Percentiles rank a stretch among this genome's conserved stretches.
Evolutionary conservation across 2,113 vertebrate species (phyloP).

Genomic region (Hipposideros armiger): DNA sequence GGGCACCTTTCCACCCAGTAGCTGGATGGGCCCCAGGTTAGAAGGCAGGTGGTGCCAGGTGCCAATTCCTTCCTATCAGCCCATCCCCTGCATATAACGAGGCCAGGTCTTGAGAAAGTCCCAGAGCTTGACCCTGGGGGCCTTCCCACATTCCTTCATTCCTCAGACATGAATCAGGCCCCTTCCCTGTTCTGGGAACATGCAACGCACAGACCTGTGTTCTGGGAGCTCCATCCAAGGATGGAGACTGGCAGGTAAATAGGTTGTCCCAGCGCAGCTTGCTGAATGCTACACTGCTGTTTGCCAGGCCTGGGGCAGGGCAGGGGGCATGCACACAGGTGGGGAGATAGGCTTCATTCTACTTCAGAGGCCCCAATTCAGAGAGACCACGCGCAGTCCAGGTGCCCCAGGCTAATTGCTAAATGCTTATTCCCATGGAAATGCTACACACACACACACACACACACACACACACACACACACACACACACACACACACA

Average conservation of each 20-base stretch:
- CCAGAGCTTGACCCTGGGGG: conserved; percentile 53
- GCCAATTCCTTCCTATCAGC: conserved; percentile 56
- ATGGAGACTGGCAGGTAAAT: conserved; percentile 21
- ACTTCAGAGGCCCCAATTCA: conserved; percentile 14
- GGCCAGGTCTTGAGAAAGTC: conserved; percentile 73
- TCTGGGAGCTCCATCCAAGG: not conserved
- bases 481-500: not conserved
- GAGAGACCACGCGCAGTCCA: conserved; percentile 34
- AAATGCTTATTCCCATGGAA: conserved; percentile 74
- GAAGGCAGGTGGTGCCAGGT: conserved; percentile 60
- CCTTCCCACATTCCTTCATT: conserved; percentile 78
- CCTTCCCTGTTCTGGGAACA: conserved; percentile 51
- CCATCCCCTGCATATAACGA: conserved; percentile 7
- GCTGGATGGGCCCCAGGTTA: conserved; percentile 10
- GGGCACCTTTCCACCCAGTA: not conserved
- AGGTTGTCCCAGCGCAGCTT: not conserved
- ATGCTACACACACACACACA: not conserved
- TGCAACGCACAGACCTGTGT: conserved; percentile 41
- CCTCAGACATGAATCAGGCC: conserved; percentile 69
- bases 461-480: conserved; percentile 15
- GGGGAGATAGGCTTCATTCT: not conserved
- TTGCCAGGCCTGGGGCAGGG: not conserved
- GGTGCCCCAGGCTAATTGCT: conserved; percentile 66
- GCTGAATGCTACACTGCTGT: not conserved
- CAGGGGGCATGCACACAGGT: not conserved